Percentiles rank a stretch among this genome's conserved stretches.
Conservation (phyloP, 2,888 invertebrate genomes). For the Drosophila diplacantha region DNA sequence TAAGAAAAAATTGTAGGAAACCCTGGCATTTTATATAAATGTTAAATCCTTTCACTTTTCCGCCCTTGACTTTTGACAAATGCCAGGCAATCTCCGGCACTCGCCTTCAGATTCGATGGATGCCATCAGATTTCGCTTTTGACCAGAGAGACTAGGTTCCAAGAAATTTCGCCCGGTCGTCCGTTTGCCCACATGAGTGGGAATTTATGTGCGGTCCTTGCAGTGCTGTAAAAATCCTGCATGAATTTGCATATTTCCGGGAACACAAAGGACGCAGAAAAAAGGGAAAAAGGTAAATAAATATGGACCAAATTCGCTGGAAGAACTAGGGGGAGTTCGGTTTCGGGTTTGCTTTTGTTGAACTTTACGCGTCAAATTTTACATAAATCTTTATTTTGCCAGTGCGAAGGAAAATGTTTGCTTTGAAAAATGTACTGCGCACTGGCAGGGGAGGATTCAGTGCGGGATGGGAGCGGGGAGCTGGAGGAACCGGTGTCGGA, state of each 20-base stretch:
- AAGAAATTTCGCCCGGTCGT: background rate
- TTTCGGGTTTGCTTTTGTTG: constrained; percentile 30
- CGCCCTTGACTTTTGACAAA: constrained; percentile 38
- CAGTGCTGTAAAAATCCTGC: constrained; percentile 30
- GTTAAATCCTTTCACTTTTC: constrained; percentile 14
- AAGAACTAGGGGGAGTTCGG: constrained; percentile 18
- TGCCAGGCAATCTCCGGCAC: constrained; percentile 22
- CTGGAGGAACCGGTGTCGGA: constrained; percentile 3
- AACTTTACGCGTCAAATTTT: constrained; percentile 42
- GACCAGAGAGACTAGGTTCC: constrained; percentile 3
- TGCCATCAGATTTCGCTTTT: constrained; percentile 15
- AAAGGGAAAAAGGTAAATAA: constrained; percentile 33
- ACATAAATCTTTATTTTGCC: constrained; percentile 51
- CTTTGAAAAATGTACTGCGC: constrained; percentile 27
- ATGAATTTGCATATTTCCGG: constrained; percentile 43
- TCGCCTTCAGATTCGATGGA: constrained; percentile 20
- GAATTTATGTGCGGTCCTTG: constrained; percentile 36
- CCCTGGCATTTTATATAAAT: constrained; percentile 4
- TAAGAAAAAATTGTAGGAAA: background rate
- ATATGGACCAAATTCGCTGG: constrained; percentile 32
- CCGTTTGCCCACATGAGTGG: constrained; percentile 9
- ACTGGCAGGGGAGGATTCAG: constrained; percentile 2
- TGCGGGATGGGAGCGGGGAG: background rate
- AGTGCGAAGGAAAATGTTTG: constrained; percentile 27
- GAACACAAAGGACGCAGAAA: constrained; percentile 17